Evolutionary conservation across 2,888 invertebrate genomes (phyloP).

Genomic region (Cryptocheilus praepositus): DNA sequence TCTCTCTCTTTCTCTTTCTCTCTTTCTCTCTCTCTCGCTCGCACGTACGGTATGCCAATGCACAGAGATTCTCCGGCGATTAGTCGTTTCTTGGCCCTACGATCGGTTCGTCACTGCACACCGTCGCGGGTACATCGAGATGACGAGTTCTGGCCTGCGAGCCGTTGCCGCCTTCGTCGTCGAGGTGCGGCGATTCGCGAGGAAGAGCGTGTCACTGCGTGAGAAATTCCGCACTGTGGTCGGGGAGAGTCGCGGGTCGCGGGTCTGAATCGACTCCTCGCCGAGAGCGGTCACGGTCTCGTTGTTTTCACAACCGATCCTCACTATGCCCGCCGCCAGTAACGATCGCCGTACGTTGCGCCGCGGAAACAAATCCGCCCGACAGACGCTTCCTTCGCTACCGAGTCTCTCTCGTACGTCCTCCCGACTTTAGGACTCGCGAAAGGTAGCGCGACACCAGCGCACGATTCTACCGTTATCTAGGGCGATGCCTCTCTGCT

Average conservation of each 20-base stretch:
- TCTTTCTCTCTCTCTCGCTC: slow-evolving; percentile 34
- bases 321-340: slow-evolving; percentile 2
- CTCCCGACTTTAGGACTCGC: slow-evolving; percentile 43
- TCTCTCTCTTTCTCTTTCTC: slow-evolving; percentile 27
- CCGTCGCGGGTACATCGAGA: slow-evolving; percentile 43
- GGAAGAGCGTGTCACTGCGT: slow-evolving; percentile 36
- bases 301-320: slow-evolving; percentile 22
- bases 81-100: slow-evolving; percentile 56
- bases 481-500: slow-evolving; percentile 71
- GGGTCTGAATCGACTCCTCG: neutral
- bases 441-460: slow-evolving; percentile 58
- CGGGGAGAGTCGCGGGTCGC: neutral
- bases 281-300: slow-evolving; percentile 2
- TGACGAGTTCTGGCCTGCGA: slow-evolving; percentile 2
- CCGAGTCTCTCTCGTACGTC: slow-evolving; percentile 19
- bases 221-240: slow-evolving; percentile 37
- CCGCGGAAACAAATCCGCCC: slow-evolving; percentile 10
- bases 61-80: slow-evolving; percentile 52
- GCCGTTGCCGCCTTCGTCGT: neutral
- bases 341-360: slow-evolving; percentile 4
- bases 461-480: slow-evolving; percentile 72
- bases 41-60: slow-evolving; percentile 40
- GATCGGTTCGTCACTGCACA: slow-evolving; percentile 57
- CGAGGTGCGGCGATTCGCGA: slow-evolving; percentile 6
- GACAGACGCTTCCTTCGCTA: slow-evolving; percentile 17